Percentiles rank a stretch among this genome's conserved stretches.
Evolutionary conservation across 2,888 invertebrate species (phyloP).

Genomic region (Saturnia japonica): DNA sequence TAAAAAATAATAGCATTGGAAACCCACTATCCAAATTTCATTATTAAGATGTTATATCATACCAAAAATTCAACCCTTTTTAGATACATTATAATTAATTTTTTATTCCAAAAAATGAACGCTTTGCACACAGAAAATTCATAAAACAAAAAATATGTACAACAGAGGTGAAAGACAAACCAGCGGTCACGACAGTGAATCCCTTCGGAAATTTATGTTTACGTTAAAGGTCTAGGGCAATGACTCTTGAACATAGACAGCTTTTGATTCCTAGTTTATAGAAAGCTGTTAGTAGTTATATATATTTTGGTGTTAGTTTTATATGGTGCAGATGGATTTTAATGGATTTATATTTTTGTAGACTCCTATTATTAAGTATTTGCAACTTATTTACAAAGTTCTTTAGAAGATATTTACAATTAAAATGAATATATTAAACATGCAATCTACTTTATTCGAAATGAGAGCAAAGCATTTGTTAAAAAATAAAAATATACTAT

Average conservation of each 20-base stretch:
- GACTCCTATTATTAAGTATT: too few species aligned
- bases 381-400: too few species aligned
- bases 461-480: too few species aligned
- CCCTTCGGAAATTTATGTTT: neutral
- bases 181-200: neutral
- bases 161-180: neutral
- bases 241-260: neutral
- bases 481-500: too few species aligned
- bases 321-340: neutral
- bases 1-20: too few species aligned
- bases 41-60: neutral
- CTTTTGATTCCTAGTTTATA: neutral
- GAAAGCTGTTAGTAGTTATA: neutral
- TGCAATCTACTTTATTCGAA: too few species aligned
- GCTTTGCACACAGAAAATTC: neutral
- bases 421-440: too few species aligned
- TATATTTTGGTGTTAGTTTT: neutral
- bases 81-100: neutral
- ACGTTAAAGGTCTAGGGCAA: neutral
- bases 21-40: too few species aligned
- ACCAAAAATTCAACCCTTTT: neutral
- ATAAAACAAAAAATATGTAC: neutral
- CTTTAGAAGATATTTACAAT: too few species aligned
- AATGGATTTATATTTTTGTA: too few species aligned
- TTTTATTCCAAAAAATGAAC: neutral